Percentiles rank a stretch among this genome's conserved stretches.
Evolutionary conservation across 2,113 vertebrate species (phyloP).

Genomic region (Anoplopoma fimbria): DNA sequence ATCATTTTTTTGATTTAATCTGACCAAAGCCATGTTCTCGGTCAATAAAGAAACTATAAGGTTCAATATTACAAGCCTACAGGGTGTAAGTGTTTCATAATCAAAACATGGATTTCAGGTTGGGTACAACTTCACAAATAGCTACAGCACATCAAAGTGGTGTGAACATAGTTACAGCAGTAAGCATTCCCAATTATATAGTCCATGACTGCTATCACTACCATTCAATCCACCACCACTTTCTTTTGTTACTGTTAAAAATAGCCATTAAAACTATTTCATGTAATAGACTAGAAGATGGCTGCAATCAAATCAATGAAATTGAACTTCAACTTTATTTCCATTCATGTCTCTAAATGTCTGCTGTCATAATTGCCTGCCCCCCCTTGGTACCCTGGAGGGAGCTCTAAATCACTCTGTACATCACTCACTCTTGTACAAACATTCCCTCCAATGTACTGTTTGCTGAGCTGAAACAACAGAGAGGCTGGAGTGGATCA

Average conservation of each 20-base stretch:
- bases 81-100: background rate
- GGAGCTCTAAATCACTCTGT: no score
- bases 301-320: conserved; percentile 45
- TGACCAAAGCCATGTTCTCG: background rate
- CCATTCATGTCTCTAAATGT: conserved; percentile 51
- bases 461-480: conserved; percentile 72
- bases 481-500: conserved; percentile 62
- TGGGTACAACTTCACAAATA: background rate
- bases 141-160: background rate
- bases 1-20: no score
- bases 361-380: conserved; percentile 54
- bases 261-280: conserved; percentile 15
- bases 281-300: conserved; percentile 22
- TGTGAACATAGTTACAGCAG: background rate
- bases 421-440: conserved; percentile 74
- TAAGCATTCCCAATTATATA: background rate
- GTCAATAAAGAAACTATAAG: background rate
- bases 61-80: background rate
- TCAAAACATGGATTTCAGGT: background rate
- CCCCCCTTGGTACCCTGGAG: no score
- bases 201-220: background rate
- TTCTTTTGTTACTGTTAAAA: conserved; percentile 6
- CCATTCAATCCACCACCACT: background rate
- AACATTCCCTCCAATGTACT: conserved; percentile 63
- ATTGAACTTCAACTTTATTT: conserved; percentile 48